These are phyloP conservation scores for Danio aesculapii DNA, from an alignment of 2,797 vertebrate species.

Conservation along the genomic window DNA sequence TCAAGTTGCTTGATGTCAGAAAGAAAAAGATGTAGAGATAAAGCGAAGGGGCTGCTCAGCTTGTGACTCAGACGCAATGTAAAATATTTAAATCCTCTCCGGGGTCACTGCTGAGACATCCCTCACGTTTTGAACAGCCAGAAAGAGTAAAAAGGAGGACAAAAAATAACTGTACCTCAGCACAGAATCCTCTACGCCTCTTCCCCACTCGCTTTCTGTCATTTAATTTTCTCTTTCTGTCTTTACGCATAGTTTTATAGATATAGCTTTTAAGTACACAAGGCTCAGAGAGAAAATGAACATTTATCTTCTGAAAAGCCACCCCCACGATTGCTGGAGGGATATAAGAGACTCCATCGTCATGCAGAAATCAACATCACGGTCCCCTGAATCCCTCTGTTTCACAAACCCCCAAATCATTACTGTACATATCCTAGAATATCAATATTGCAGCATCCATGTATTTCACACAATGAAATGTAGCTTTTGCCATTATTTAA, in stretches of 20 bases:
- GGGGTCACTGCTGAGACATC: conserved; percentile 49
- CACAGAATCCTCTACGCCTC: conserved; percentile 57
- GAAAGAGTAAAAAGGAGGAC: conserved; percentile 42
- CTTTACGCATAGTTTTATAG: conserved; percentile 62
- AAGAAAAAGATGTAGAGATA: not conserved
- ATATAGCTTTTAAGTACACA: conserved; percentile 29
- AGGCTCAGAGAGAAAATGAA: conserved; percentile 22
- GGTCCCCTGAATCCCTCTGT: conserved; percentile 9
- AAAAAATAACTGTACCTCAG: conserved; percentile 59
- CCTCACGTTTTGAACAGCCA: conserved; percentile 58
- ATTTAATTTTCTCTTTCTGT: conserved; percentile 53
- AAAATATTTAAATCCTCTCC: conserved; percentile 1
- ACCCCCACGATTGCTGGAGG: conserved; percentile 49
- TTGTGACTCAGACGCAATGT: conserved; percentile 26
- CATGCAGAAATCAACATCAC: conserved; percentile 21
- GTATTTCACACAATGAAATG: conserved; percentile 49
- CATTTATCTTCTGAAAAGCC: conserved; percentile 45
- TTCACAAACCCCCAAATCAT: conserved; percentile 47
- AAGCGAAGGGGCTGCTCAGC: not conserved
- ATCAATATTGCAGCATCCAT: conserved; percentile 62
- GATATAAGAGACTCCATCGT: conserved; percentile 32
- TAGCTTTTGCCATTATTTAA: conserved; percentile 55
- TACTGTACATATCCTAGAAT: conserved; percentile 78
- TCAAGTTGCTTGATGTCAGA: conserved; percentile 7
- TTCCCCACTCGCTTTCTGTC: conserved; percentile 45